Conservation (phyloP, 2,797 vertebrate genomes). For the Lepus oiostolus region DNA sequence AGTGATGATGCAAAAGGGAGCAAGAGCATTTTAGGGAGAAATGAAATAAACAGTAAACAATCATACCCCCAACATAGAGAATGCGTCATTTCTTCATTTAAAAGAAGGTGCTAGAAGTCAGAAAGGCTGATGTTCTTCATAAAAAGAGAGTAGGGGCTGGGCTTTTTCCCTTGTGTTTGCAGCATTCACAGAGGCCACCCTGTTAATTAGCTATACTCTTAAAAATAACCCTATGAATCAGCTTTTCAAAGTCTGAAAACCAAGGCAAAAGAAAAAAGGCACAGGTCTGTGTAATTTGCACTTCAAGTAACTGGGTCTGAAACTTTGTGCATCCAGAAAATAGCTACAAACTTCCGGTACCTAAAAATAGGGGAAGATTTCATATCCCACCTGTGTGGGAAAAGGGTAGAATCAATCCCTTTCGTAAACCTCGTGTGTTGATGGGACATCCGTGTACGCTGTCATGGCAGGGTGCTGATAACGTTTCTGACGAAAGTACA, state of each 20-base stretch:
- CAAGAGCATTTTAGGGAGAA: slow-evolving; percentile 59
- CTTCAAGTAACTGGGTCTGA: not conserved
- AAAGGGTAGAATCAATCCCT: not conserved
- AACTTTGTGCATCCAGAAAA: slow-evolving; percentile 25
- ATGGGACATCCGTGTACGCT: not conserved
- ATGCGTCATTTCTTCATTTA: slow-evolving; percentile 66
- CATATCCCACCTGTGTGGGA: not conserved
- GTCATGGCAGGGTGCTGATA: not conserved
- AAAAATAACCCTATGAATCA: slow-evolving; percentile 73
- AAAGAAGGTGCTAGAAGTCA: slow-evolving; percentile 48
- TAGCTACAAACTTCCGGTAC: not conserved
- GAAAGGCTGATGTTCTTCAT: not conserved
- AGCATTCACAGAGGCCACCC: not conserved
- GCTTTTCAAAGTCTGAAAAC: slow-evolving; percentile 49
- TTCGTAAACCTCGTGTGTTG: not conserved
- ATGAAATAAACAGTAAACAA: slow-evolving; percentile 59
- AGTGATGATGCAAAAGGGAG: slow-evolving; percentile 67
- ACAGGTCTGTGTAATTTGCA: slow-evolving; percentile 46
- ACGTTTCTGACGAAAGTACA: slow-evolving; percentile 36
- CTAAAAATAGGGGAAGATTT: not conserved
- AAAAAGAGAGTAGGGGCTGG: not conserved
- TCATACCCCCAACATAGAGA: slow-evolving; percentile 48
- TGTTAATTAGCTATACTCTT: slow-evolving; percentile 65
- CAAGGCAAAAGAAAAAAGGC: slow-evolving; percentile 49
- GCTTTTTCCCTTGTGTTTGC: not conserved